phyloP scores from a whole-genome alignment of 2,113 vertebrate species.

The Pyxicephalus adspersus region DNA sequence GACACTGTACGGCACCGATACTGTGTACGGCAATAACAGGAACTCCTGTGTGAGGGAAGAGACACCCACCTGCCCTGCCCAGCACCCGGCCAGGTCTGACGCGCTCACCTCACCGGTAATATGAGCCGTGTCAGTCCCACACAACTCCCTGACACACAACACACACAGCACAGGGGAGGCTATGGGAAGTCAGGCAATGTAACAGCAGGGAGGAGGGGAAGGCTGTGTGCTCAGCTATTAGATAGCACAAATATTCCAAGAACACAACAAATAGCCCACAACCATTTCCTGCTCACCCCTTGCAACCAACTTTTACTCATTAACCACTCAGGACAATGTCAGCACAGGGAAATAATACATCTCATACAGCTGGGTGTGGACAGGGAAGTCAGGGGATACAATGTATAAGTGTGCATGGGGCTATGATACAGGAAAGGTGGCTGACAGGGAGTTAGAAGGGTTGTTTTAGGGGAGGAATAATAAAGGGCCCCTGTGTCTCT shows the following conservation, averaged over 20 bases:
- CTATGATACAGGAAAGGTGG: no score
- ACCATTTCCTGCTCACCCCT: not conserved
- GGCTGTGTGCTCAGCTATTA: slow-evolving; percentile 1
- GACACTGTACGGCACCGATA: not conserved
- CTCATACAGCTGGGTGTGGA: not conserved
- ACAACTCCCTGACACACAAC: not conserved
- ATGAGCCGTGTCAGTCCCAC: slow-evolving; percentile 14
- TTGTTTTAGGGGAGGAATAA: no score
- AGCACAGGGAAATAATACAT: no score
- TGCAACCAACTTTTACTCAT: not conserved
- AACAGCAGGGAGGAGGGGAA: slow-evolving; percentile 35
- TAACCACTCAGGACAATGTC: not conserved
- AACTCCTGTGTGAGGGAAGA: slow-evolving; percentile 6
- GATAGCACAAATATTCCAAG: not conserved
- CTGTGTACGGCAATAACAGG: not conserved
- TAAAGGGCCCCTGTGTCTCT: no score
- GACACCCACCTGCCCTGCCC: slow-evolving; percentile 44
- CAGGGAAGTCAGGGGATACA: no score
- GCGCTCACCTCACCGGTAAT: slow-evolving; percentile 49
- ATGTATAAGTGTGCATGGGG: no score
- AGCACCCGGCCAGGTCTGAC: slow-evolving; percentile 34
- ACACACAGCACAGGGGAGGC: slow-evolving; percentile 23
- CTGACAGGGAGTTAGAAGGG: no score
- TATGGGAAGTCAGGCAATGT: slow-evolving; percentile 29
- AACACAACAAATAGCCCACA: slow-evolving; percentile 17